Base-by-base conservation (phyloP, 2,797 vertebrate species). In the Loris lydekkerianus region DNA sequence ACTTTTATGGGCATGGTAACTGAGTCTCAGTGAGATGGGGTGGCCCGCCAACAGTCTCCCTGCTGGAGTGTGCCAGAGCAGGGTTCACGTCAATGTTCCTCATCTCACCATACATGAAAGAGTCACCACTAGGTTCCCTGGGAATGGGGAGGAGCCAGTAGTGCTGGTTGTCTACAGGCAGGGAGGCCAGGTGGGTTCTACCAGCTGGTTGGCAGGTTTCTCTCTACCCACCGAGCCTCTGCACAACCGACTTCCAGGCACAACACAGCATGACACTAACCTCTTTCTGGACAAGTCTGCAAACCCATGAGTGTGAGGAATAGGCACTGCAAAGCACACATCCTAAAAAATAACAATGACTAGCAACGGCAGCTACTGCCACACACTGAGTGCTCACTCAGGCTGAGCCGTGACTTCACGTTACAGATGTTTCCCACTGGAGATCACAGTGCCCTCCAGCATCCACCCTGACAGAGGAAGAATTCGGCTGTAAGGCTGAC, bases 151-250 rank as follows among this genome's bases (percentile, higher is more conserved):
- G 18, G 53, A 29, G 37, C 72, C 34, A 34, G 40, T 40, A 25
- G 7, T 3, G 0, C 20, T 13, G 29, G 20, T 4, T 6, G 18
- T 69, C 21, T 58, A 17, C 49, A 61, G 34, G 15, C 11, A n/a
- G 25, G 13, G n/a, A 56, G 18, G 10, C n/a, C 63, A 0, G 0
- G 1, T 14, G 10, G 0, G 2, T 60, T 34, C 58, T 31, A 7
- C 1, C 1, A n/a, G 14, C 31, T n/a, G 29, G 0, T 18, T 25
- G 40, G 3, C 37, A 37, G 34, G 8, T 10, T 4, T 37, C 63
- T n/a, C 14, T 67, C 72, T 31, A 65, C 60, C 56, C 14, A 2
- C 67, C 9, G 11, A 49, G 58, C 58, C 0, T 0, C 7, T 5
- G 1, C 53, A 3, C 69, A 61, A n/a, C 7, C 60, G 8, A 3